These are phyloP conservation scores for Himalopsyche japonica DNA, from an alignment of 2,888 invertebrate species.

Conservation along the genomic window DNA sequence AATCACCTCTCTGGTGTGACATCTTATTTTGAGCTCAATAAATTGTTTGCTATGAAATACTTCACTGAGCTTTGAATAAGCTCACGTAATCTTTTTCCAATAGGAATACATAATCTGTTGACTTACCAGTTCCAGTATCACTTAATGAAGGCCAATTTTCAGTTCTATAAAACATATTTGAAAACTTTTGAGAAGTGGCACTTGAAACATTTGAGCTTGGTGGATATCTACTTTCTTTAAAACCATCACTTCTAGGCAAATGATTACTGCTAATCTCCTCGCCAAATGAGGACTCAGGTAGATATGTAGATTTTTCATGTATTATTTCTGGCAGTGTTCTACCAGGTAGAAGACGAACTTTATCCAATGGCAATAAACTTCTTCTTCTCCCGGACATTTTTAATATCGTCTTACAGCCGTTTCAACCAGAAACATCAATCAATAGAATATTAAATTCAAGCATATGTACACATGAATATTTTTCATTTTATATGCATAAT, in stretches of 20 bases:
- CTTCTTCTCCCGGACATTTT: conserved; percentile 29
- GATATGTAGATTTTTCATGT: conserved; percentile 5
- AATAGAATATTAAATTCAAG: no score
- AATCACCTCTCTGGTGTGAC: no score
- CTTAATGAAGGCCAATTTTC: conserved; percentile 38
- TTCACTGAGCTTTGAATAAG: not conserved
- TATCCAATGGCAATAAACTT: conserved; percentile 24
- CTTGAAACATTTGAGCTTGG: conserved; percentile 28
- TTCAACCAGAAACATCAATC: no score
- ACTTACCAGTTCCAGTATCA: conserved; percentile 38
- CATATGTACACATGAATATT: no score
- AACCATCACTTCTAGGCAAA: not conserved
- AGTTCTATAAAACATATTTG: conserved; percentile 27
- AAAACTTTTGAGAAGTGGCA: conserved; percentile 34
- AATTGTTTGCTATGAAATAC: not conserved
- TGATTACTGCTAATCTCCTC: conserved; percentile 10
- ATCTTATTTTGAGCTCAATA: not conserved
- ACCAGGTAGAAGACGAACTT: conserved; percentile 1
- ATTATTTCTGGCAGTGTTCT: conserved; percentile 32
- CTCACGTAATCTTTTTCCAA: no score
- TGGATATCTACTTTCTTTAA: not conserved
- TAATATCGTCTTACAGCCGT: no score
- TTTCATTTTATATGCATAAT: no score
- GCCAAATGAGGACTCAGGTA: conserved; percentile 8
- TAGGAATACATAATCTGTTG: not conserved